Evolutionary conservation across 2,888 invertebrate genomes (phyloP).

Genomic region (Calameuta filiformis): DNA sequence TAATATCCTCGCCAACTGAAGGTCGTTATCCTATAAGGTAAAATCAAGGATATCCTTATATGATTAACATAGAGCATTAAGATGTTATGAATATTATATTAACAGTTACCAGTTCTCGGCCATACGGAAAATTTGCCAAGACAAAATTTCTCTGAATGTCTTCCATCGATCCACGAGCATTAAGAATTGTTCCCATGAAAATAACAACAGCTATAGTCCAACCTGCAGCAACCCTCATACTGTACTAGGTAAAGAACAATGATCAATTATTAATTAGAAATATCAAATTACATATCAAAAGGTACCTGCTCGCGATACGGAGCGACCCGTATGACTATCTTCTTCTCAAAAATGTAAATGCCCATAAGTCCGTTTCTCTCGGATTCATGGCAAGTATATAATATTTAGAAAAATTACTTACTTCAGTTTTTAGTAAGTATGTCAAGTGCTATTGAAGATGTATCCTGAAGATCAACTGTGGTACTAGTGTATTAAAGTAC

Average conservation of each 20-base stretch:
- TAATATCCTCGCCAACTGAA: slow-evolving; percentile 49
- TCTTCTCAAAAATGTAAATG: no score
- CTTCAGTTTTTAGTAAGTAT: neutral
- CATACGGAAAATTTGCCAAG: slow-evolving; percentile 30
- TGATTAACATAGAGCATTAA: no score
- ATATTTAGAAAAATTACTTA: neutral
- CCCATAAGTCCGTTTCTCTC: no score
- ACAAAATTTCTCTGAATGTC: slow-evolving; percentile 37
- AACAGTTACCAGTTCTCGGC: slow-evolving; percentile 24
- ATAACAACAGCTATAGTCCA: neutral
- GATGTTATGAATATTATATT: neutral
- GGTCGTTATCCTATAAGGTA: slow-evolving; percentile 49
- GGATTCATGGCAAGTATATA: no score
- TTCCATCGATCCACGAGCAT: slow-evolving; percentile 31
- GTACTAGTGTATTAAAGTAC: slow-evolving; percentile 16
- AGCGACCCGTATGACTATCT: no score
- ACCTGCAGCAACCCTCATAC: no score
- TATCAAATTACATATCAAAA: no score
- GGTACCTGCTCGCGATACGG: no score
- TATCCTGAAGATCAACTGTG: slow-evolving; percentile 12
- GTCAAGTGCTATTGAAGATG: neutral
- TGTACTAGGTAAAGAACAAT: no score
- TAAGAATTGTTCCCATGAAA: neutral
- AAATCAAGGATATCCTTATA: neutral
- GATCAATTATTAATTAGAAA: no score